phyloP scores from a whole-genome alignment of 2,888 invertebrate species.

The Hoplodrina ambigua region DNA sequence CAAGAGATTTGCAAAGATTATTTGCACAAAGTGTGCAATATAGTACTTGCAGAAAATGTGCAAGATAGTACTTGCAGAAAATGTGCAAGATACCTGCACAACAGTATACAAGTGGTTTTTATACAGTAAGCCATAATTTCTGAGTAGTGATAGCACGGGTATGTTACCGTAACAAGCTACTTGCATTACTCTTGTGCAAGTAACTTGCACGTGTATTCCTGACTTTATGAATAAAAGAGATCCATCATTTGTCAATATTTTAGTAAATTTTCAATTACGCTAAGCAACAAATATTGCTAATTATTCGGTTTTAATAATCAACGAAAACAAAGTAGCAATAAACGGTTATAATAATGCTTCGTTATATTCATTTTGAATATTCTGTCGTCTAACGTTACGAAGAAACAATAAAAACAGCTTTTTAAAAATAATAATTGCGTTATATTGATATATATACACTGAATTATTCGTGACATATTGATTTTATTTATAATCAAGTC shows the following conservation, averaged over 20 bases:
- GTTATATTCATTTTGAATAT: conserved; percentile 12
- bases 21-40: too few species aligned
- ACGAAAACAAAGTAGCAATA: background rate
- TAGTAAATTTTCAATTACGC: conserved; percentile 4
- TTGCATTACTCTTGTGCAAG: background rate
- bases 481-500: conserved; percentile 64
- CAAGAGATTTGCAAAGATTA: too few species aligned
- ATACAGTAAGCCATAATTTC: too few species aligned
- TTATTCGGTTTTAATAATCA: background rate
- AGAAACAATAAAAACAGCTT: conserved; percentile 55
- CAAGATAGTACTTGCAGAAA: too few species aligned
- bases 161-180: too few species aligned
- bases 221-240: background rate
- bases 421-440: conserved; percentile 49
- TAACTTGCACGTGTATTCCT: background rate
- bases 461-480: conserved; percentile 53
- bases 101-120: too few species aligned
- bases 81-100: too few species aligned
- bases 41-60: too few species aligned
- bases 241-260: conserved; percentile 3
- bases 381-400: conserved; percentile 22
- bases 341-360: conserved; percentile 12
- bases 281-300: conserved; percentile 9
- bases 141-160: too few species aligned
- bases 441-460: conserved; percentile 66